A percentile compares a stretch with the other conserved stretches of the same genome.
These are phyloP conservation scores for Lutraria lutraria DNA, from an alignment of 2,888 invertebrate genomes.

Conservation along the genomic window DNA sequence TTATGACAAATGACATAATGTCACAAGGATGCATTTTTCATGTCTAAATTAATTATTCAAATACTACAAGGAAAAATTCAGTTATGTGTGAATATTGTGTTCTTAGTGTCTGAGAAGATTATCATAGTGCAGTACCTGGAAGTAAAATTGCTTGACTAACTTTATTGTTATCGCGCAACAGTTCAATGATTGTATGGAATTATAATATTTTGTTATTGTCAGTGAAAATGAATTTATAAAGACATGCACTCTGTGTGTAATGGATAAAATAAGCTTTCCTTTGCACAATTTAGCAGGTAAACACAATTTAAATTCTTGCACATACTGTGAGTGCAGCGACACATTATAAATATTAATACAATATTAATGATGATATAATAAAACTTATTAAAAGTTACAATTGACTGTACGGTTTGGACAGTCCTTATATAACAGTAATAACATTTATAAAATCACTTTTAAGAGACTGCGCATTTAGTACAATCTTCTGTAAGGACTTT, in stretches of 20 bases:
- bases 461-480: too few relatives aligned
- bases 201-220: too few relatives aligned
- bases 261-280: conserved; percentile 5
- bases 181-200: too few relatives aligned
- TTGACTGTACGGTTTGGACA: too few relatives aligned
- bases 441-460: too few relatives aligned
- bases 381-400: too few relatives aligned
- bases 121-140: neutral
- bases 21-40: neutral
- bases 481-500: too few relatives aligned
- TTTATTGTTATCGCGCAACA: too few relatives aligned
- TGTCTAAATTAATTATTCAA: neutral
- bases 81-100: neutral
- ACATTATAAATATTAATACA: neutral
- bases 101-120: neutral
- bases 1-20: neutral
- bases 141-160: too few relatives aligned
- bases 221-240: neutral
- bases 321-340: too few relatives aligned
- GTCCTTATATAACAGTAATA: too few relatives aligned
- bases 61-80: neutral
- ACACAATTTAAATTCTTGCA: neutral
- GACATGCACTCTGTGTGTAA: neutral
- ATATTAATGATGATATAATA: too few relatives aligned
- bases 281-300: conserved; percentile 21